phyloP scores from a whole-genome alignment of 2,888 invertebrate species.

The Petrolisthes manimaculis region DNA sequence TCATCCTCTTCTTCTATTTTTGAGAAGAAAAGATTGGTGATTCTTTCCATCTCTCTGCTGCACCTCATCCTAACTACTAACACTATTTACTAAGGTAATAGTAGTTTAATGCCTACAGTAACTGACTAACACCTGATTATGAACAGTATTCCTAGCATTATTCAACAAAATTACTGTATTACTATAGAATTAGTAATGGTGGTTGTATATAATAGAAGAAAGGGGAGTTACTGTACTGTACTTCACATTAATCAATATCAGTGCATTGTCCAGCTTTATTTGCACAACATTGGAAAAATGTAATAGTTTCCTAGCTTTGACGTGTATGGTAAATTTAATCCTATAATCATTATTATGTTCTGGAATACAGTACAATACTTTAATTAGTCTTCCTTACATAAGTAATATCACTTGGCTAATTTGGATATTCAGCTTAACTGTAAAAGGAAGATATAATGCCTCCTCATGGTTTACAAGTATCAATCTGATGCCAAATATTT shows the following conservation, averaged over 20 bases:
- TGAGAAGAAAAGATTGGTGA: slow-evolving; percentile 53
- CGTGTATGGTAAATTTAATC: no score
- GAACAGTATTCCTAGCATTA: not conserved
- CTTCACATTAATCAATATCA: not conserved
- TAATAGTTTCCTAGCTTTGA: not conserved
- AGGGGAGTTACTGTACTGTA: not conserved
- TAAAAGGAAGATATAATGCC: no score
- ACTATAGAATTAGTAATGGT: not conserved
- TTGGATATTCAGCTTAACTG: no score
- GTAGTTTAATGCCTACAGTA: not conserved
- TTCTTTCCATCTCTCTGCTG: slow-evolving; percentile 65
- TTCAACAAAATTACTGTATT: not conserved
- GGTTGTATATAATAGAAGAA: not conserved
- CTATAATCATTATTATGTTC: no score
- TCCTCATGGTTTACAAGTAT: no score
- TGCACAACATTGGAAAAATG: no score
- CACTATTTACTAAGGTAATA: slow-evolving; percentile 17
- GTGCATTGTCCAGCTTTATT: not conserved
- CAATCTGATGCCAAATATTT: no score
- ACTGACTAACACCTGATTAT: not conserved
- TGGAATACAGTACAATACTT: no score
- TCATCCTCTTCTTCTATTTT: slow-evolving; percentile 38
- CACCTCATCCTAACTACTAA: not conserved
- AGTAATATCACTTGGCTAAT: no score
- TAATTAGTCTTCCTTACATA: not conserved